phyloP scores from a whole-genome alignment of 2,113 vertebrate genomes.

The Daboia siamensis region DNA sequence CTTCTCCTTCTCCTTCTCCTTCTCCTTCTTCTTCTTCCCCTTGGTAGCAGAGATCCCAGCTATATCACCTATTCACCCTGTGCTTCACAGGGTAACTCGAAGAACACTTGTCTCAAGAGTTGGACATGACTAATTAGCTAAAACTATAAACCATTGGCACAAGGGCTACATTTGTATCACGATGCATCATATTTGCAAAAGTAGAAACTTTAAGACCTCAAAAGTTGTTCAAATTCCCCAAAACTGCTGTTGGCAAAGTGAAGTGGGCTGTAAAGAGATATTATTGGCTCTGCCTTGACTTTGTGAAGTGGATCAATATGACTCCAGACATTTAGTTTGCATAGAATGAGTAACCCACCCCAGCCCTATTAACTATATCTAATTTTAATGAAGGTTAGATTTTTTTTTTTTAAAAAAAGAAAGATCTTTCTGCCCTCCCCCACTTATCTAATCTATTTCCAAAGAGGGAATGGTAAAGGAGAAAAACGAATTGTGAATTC shows the following conservation, averaged over 20 bases:
- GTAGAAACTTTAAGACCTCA: background rate
- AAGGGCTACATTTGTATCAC: background rate
- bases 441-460: background rate
- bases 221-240: background rate
- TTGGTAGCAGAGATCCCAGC: background rate
- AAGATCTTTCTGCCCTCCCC: background rate
- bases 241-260: background rate
- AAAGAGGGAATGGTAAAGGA: background rate
- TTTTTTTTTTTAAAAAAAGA: too few relatives aligned
- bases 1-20: accelerated
- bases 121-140: background rate
- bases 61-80: background rate
- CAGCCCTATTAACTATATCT: background rate
- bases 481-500: background rate
- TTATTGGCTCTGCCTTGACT: background rate
- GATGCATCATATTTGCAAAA: background rate
- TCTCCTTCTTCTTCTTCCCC: background rate
- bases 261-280: background rate
- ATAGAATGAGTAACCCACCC: background rate
- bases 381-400: background rate
- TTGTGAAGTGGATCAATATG: background rate
- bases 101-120: background rate
- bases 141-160: background rate
- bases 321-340: background rate
- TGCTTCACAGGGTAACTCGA: background rate